phyloP scores from a whole-genome alignment of 2,888 invertebrate genomes.

The Theodoxus fluviatilis region DNA sequence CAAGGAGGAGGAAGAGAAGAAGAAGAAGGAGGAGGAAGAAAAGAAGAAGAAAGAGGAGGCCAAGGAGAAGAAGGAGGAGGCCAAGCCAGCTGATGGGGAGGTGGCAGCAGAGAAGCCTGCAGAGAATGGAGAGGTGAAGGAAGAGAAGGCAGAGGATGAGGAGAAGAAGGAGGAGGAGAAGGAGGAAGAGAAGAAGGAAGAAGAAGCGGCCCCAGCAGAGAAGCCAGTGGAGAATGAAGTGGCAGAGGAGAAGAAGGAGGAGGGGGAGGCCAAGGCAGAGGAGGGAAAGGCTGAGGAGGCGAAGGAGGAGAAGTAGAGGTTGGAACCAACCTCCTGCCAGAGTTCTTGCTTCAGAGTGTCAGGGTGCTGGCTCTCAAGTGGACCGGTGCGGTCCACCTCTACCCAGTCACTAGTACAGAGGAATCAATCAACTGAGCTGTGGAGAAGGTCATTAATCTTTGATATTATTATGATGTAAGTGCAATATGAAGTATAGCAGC shows the following conservation, averaged over 20 bases:
- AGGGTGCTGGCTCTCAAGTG: no score
- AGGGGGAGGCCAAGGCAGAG: background rate
- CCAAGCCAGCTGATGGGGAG: background rate
- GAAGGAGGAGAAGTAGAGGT: background rate
- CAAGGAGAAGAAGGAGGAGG: slow-evolving; percentile 27
- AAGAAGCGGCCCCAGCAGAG: slow-evolving; percentile 22
- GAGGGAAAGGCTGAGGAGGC: background rate
- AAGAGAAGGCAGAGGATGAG: no score
- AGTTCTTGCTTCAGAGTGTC: no score
- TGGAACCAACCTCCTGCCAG: no score
- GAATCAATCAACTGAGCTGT: no score
- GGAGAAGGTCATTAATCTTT: no score
- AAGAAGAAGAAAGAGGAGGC: slow-evolving; percentile 26
- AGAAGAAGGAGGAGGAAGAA: slow-evolving; percentile 20
- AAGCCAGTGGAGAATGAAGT: slow-evolving; percentile 27
- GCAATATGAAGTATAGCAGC: no score
- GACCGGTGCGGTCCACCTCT: no score
- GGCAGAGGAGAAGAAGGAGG: slow-evolving; percentile 19
- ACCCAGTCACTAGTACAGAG: no score
- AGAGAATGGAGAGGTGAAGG: no score
- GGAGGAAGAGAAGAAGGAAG: slow-evolving; percentile 14
- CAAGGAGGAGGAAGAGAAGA: slow-evolving; percentile 22
- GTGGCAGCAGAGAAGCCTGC: slow-evolving; percentile 15
- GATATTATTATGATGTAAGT: no score
- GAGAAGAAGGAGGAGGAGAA: slow-evolving; percentile 28